These are phyloP conservation scores for Leistus spinibarbis DNA, from an alignment of 2,888 invertebrate genomes.

Conservation along the genomic window DNA sequence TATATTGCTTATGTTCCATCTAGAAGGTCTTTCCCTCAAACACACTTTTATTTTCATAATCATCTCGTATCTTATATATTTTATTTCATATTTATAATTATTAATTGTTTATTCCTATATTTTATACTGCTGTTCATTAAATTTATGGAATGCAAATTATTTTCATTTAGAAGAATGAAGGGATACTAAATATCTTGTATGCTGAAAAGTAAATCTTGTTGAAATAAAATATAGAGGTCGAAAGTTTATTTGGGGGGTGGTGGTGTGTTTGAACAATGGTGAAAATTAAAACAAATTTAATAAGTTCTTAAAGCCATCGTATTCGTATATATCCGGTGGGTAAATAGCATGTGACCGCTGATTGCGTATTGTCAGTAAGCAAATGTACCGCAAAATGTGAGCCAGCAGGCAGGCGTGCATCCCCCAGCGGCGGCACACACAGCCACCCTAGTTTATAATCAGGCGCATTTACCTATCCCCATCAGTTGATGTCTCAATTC, in stretches of 20 bases:
- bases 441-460: slow-evolving; percentile 48
- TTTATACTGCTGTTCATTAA: no score
- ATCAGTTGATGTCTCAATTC: slow-evolving; percentile 49
- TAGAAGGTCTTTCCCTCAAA: no score
- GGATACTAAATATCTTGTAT: background rate
- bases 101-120: no score
- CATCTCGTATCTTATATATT: no score
- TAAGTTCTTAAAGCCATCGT: slow-evolving; percentile 8
- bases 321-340: slow-evolving; percentile 6
- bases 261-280: slow-evolving; percentile 6
- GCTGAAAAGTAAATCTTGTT: background rate
- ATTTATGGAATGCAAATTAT: background rate
- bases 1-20: no score
- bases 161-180: background rate
- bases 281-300: slow-evolving; percentile 34
- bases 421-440: background rate
- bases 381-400: slow-evolving; percentile 49
- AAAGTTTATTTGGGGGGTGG: background rate
- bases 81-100: no score
- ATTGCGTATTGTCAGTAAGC: slow-evolving; percentile 49
- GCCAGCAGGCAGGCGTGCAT: slow-evolving; percentile 17
- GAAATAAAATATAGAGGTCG: background rate
- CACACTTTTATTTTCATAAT: no score
- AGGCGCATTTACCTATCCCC: slow-evolving; percentile 46
- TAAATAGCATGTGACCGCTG: slow-evolving; percentile 42